phyloP scores from a whole-genome alignment of 2,797 vertebrate species.

The Garrulus glandarius region DNA sequence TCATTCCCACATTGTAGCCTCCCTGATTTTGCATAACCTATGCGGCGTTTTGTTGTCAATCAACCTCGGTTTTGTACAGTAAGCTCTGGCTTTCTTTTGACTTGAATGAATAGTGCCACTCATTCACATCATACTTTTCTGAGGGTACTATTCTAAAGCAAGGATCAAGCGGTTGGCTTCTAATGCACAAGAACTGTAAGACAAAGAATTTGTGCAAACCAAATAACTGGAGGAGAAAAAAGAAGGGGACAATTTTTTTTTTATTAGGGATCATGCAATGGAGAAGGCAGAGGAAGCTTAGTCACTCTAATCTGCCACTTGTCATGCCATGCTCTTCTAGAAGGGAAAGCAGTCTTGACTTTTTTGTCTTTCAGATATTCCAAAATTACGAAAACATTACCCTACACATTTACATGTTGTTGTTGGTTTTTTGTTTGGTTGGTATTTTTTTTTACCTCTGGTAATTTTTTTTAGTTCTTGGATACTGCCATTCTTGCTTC shows the following conservation, averaged over 20 bases:
- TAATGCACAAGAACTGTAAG: background rate
- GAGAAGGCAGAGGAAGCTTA: background rate
- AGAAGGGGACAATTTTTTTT: background rate
- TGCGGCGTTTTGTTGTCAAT: background rate
- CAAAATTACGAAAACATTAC: background rate
- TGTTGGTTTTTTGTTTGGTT: background rate
- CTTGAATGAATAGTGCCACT: slow-evolving; percentile 15
- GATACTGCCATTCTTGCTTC: background rate
- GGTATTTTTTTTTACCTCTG: background rate
- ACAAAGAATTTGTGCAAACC: background rate
- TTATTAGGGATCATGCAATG: background rate
- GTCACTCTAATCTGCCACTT: background rate
- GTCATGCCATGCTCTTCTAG: background rate
- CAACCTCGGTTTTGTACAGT: background rate
- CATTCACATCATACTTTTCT: slow-evolving; percentile 13
- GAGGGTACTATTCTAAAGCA: background rate
- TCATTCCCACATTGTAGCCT: background rate
- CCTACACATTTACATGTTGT: background rate
- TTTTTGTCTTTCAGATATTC: background rate
- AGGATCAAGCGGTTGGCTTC: background rate
- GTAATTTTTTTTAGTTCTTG: background rate
- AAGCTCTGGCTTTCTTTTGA: background rate
- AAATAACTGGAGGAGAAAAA: background rate
- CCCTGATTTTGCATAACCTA: slow-evolving; percentile 21
- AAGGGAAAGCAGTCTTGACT: background rate